A percentile compares a stretch with the other conserved stretches of the same genome.
Evolutionary conservation across 2,797 vertebrate genomes (phyloP).

Genomic region (Echiichthys vipera): DNA sequence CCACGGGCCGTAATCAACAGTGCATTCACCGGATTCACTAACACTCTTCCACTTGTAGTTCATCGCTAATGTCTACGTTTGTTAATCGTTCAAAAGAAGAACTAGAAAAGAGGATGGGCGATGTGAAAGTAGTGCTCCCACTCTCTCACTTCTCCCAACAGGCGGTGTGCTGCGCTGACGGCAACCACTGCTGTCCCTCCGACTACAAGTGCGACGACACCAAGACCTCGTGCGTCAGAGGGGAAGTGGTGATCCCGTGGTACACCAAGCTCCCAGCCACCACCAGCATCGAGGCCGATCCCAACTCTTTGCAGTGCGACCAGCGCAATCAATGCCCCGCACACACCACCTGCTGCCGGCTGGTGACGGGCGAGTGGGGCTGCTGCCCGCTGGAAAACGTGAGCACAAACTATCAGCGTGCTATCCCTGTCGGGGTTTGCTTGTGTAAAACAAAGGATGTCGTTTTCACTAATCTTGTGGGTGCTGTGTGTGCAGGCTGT

Average conservation of each 20-base stretch:
- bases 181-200: slow-evolving; percentile 76
- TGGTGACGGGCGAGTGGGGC: slow-evolving; percentile 69
- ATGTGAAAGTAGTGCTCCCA: slow-evolving; percentile 35
- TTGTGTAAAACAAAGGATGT: slow-evolving; percentile 9
- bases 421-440: not conserved
- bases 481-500: slow-evolving; percentile 80
- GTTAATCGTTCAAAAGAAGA: slow-evolving; percentile 38
- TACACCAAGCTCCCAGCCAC: slow-evolving; percentile 75
- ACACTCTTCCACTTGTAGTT: not conserved
- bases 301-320: slow-evolving; percentile 45
- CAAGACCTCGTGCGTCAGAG: slow-evolving; percentile 55
- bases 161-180: slow-evolving; percentile 80
- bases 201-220: slow-evolving; percentile 59
- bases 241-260: slow-evolving; percentile 76
- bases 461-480: not conserved
- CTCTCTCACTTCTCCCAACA: slow-evolving; percentile 52
- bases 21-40: too few species aligned
- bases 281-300: not conserved
- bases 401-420: not conserved
- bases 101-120: not conserved
- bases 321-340: slow-evolving; percentile 48
- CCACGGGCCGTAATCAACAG: not conserved
- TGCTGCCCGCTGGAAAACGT: slow-evolving; percentile 81
- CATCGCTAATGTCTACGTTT: not conserved
- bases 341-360: slow-evolving; percentile 71